Conservation (phyloP, 2,797 vertebrate genomes). For the Alouatta caraya region DNA sequence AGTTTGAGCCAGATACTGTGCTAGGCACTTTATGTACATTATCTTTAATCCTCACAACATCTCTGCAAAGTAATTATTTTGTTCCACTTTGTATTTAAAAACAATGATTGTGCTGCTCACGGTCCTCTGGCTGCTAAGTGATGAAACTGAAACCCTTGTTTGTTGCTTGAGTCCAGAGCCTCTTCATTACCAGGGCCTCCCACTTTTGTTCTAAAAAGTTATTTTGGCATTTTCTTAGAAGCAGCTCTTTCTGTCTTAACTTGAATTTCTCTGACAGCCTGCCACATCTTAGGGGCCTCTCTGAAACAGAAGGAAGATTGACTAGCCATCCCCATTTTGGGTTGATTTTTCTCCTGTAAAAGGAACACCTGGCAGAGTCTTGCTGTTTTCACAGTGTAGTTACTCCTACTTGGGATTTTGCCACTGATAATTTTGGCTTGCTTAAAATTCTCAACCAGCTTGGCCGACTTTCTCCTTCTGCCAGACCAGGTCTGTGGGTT, state of each 20-base stretch:
- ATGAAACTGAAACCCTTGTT: background rate
- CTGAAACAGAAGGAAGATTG: background rate
- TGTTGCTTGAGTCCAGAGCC: background rate
- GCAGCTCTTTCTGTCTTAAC: background rate
- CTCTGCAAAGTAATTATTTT: background rate
- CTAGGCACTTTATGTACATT: background rate
- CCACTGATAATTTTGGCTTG: background rate
- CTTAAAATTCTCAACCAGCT: background rate
- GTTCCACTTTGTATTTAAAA: background rate
- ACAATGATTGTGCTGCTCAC: background rate
- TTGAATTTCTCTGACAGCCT: background rate
- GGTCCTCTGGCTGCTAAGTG: background rate
- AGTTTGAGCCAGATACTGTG: background rate
- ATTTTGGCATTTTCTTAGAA: background rate
- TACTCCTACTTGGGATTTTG: background rate
- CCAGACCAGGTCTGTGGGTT: background rate
- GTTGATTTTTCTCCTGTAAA: background rate
- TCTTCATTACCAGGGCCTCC: background rate
- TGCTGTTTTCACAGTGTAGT: background rate
- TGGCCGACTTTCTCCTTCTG: background rate
- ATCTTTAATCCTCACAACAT: background rate
- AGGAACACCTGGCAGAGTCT: background rate
- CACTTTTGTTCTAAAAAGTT: background rate
- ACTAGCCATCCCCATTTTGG: background rate
- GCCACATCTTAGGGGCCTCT: background rate